Conservation (phyloP, 2,113 vertebrate genomes). For the Chroicocephalus ridibundus region DNA sequence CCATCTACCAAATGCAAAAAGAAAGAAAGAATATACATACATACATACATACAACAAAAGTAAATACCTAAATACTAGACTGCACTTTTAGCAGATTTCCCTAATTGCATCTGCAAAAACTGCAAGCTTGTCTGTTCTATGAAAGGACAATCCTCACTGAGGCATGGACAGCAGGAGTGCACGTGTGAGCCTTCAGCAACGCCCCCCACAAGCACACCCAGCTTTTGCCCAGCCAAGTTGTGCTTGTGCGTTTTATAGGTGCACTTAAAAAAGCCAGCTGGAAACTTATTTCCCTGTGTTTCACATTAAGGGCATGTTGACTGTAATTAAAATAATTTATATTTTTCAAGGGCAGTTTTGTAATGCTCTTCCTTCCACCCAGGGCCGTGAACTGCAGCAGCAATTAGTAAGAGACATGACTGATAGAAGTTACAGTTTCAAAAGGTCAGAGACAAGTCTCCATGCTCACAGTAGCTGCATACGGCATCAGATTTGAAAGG, state of each 20-base stretch:
- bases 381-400: background rate
- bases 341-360: background rate
- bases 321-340: conserved; percentile 44
- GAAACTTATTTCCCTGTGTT: background rate
- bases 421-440: background rate
- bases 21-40: background rate
- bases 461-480: background rate
- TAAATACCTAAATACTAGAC: background rate
- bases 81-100: background rate
- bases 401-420: conserved; percentile 47
- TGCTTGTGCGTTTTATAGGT: background rate
- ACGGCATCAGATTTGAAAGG: background rate
- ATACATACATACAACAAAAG: background rate
- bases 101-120: background rate
- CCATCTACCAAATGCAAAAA: background rate
- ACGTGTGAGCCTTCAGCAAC: background rate
- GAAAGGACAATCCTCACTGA: background rate
- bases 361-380: background rate
- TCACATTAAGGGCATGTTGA: conserved; percentile 7
- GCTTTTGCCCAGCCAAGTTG: background rate
- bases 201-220: background rate
- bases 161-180: background rate
- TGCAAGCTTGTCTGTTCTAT: background rate
- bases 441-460: conserved; percentile 19
- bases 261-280: background rate